phyloP scores from a whole-genome alignment of 2,888 invertebrate genomes.

The Odontothrips loti region DNA sequence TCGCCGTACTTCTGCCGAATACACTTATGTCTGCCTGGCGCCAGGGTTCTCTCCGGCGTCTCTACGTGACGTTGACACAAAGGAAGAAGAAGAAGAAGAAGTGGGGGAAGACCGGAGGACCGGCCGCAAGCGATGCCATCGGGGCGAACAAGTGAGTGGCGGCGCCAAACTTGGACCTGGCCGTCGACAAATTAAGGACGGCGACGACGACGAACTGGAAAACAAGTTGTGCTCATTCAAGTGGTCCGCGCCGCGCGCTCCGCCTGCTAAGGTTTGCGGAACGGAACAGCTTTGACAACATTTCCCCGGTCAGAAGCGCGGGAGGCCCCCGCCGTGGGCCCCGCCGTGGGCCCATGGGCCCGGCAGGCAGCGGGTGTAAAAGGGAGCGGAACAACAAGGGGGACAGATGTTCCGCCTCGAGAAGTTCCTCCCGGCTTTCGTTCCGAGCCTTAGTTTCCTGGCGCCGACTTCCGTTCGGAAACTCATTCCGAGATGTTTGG shows the following conservation, averaged over 20 bases:
- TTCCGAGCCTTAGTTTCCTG: too few species aligned
- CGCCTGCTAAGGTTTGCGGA: not conserved
- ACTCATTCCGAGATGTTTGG: conserved; percentile 6
- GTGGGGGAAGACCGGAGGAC: not conserved
- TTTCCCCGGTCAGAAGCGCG: not conserved
- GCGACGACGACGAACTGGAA: not conserved
- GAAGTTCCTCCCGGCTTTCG: not conserved
- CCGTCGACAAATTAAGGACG: not conserved
- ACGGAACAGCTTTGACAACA: not conserved
- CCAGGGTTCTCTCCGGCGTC: too few species aligned
- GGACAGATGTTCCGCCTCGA: conserved; percentile 1
- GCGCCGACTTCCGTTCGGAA: conserved; percentile 20
- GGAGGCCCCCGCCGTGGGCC: too few species aligned
- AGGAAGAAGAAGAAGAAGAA: not conserved
- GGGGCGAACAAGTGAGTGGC: not conserved
- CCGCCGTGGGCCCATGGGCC: too few species aligned
- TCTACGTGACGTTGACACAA: too few species aligned
- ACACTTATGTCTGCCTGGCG: too few species aligned
- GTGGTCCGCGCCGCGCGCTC: not conserved
- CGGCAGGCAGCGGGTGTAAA: not conserved
- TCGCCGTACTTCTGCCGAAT: not conserved
- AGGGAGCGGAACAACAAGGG: not conserved
- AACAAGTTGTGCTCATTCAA: not conserved
- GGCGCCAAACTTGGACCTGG: too few species aligned
- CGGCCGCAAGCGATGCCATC: not conserved